phyloP scores from a whole-genome alignment of 2,888 invertebrate species.

The Arctia plantaginis region DNA sequence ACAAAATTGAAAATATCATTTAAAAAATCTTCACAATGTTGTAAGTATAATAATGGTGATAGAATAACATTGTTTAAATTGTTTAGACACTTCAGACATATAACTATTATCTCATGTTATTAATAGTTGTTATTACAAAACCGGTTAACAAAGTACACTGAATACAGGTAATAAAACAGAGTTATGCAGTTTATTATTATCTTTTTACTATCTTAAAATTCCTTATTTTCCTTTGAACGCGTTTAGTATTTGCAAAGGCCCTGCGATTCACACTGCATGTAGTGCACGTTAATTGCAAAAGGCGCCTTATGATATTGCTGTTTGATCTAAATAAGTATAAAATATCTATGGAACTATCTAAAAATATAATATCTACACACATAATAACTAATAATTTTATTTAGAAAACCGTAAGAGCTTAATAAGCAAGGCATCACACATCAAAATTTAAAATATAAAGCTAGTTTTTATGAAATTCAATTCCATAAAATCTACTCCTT shows the following conservation, averaged over 20 bases:
- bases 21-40: too few relatives aligned
- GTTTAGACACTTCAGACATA: too few relatives aligned
- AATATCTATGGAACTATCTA: conserved; percentile 7
- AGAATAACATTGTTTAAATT: too few relatives aligned
- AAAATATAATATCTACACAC: neutral
- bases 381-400: neutral
- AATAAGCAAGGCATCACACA: too few relatives aligned
- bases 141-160: neutral
- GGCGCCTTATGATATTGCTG: too few relatives aligned
- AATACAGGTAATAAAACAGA: neutral
- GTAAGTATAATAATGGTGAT: too few relatives aligned
- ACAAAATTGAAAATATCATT: too few relatives aligned
- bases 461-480: too few relatives aligned
- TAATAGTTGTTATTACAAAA: neutral
- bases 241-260: neutral
- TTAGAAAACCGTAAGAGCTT: neutral
- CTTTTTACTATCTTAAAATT: neutral
- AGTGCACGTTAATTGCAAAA: neutral
- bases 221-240: too few relatives aligned
- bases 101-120: neutral
- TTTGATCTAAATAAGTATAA: neutral
- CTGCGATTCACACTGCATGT: neutral
- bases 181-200: neutral
- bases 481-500: too few relatives aligned
- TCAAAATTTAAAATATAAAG: too few relatives aligned